Conservation (phyloP, 2,113 vertebrate species). For the Oriolus oriolus region DNA sequence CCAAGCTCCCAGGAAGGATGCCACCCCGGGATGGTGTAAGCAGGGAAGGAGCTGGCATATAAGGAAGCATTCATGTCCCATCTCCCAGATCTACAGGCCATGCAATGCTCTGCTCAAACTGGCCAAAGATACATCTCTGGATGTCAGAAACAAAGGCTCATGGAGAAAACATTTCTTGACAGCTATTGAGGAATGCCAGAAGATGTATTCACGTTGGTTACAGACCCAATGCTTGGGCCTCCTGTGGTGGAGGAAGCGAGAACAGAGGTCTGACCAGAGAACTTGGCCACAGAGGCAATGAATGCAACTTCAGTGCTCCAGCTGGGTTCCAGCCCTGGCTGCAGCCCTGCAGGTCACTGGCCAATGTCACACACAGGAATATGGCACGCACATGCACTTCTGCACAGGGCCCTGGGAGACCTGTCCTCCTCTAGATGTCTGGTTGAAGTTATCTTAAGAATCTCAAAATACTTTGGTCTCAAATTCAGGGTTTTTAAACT, state of each 20-base stretch:
- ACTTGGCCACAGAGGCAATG: background rate
- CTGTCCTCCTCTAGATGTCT: background rate
- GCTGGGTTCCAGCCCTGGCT: background rate
- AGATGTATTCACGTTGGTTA: background rate
- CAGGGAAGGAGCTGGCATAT: background rate
- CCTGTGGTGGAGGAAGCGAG: fast-evolving
- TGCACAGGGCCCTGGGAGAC: background rate
- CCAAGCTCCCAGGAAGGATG: background rate
- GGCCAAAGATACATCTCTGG: background rate
- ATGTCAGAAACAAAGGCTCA: background rate
- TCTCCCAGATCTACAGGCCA: background rate
- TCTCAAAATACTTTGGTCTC: background rate
- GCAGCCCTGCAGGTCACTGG: fast-evolving
- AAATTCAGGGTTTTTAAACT: background rate
- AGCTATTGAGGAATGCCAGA: background rate
- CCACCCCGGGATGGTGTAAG: fast-evolving
- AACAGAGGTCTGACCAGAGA: fast-evolving
- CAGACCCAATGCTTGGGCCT: background rate
- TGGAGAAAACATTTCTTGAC: background rate
- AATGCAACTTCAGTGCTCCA: background rate
- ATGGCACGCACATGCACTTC: background rate
- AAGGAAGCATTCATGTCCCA: background rate
- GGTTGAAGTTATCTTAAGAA: background rate
- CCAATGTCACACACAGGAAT: background rate
- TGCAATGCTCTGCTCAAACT: background rate